Conservation (phyloP, 1,140 invertebrate species). For the Mactra quadrangularis region DNA sequence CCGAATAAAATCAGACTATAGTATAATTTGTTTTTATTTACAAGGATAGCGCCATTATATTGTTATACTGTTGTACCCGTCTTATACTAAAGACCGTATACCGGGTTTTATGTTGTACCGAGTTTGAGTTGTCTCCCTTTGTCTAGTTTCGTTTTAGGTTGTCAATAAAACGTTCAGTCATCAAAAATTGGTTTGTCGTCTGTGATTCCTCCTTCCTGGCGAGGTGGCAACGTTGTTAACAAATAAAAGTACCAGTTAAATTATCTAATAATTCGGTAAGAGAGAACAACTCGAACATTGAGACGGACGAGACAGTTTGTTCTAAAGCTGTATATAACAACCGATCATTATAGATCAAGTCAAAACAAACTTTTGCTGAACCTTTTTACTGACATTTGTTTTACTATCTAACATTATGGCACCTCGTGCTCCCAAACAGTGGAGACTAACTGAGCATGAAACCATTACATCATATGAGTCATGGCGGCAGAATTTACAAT, state of each 20-base stretch:
- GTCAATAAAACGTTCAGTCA: too few species aligned
- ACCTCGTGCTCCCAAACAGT: slow-evolving; percentile 42
- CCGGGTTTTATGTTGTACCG: too few species aligned
- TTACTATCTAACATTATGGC: slow-evolving; percentile 6
- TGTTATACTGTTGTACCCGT: too few species aligned
- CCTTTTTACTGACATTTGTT: background rate
- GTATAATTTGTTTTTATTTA: too few species aligned
- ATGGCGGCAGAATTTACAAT: slow-evolving; percentile 56
- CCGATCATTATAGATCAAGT: background rate
- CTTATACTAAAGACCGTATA: too few species aligned
- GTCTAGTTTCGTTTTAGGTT: too few species aligned
- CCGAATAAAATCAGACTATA: too few species aligned
- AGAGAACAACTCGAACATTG: too few species aligned
- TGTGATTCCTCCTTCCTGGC: background rate
- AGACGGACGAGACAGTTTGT: background rate
- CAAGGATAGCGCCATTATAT: too few species aligned
- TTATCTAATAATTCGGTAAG: too few species aligned
- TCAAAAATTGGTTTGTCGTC: too few species aligned
- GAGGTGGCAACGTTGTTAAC: slow-evolving; percentile 7
- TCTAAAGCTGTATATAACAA: background rate
- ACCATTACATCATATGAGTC: slow-evolving; percentile 49
- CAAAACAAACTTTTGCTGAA: background rate
- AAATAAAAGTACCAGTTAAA: background rate
- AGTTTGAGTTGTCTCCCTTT: too few species aligned
- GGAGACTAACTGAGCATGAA: slow-evolving; percentile 31